Percentiles rank a stretch among this genome's conserved stretches.
phyloP scores from a whole-genome alignment of 2,113 vertebrate genomes.

The Prietella phreatophila region DNA sequence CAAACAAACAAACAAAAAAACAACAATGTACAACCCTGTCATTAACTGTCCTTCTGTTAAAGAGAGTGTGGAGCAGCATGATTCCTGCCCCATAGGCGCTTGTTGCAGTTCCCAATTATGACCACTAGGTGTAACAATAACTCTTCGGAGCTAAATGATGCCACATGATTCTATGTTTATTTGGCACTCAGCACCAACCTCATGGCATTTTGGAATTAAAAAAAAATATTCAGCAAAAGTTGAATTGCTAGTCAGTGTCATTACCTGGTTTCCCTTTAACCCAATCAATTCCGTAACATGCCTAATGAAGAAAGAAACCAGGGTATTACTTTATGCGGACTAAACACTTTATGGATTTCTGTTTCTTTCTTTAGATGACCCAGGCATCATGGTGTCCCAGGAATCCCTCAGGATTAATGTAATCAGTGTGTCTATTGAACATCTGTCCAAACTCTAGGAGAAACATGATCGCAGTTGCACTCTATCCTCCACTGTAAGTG shows the following conservation, averaged over 20 bases:
- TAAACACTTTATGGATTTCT: neutral
- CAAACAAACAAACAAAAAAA: no score
- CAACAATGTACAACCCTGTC: no score
- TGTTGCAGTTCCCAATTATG: no score
- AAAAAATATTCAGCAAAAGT: neutral
- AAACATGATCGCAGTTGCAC: neutral
- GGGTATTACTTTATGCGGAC: neutral
- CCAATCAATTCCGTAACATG: neutral
- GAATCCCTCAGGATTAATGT: constrained; percentile 14
- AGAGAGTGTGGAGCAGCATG: no score
- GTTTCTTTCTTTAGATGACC: neutral
- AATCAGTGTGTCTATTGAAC: constrained; percentile 39
- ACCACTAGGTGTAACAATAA: no score
- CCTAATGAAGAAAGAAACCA: neutral
- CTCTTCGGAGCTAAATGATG: no score
- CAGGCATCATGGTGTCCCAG: neutral
- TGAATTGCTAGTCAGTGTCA: neutral
- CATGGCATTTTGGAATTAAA: neutral
- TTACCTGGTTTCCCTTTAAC: neutral
- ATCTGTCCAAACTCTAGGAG: constrained; percentile 13
- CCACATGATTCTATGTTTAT: neutral
- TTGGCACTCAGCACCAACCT: neutral
- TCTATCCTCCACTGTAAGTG: neutral
- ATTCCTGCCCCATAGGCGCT: no score
- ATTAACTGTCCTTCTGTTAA: no score